Percentiles rank a stretch among this genome's conserved stretches.
Evolutionary conservation across 2,888 invertebrate species (phyloP).

Genomic region (Trisateles emortualis): DNA sequence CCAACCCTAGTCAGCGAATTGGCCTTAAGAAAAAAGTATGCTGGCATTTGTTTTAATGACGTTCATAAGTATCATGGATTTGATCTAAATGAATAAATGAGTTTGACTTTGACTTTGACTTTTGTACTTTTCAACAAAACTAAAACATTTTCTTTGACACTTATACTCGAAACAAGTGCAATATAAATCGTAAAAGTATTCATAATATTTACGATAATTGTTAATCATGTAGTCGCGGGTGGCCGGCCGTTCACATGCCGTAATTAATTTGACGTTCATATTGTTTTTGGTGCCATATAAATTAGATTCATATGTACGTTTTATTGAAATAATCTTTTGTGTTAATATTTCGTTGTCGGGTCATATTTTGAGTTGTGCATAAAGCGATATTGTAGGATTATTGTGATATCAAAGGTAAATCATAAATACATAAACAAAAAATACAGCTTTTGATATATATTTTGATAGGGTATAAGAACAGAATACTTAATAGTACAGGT

Average conservation of each 20-base stretch:
- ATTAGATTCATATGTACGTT: slow-evolving; percentile 52
- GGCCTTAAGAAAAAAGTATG: too few species aligned
- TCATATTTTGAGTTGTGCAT: slow-evolving; percentile 9
- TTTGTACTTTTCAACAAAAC: too few species aligned
- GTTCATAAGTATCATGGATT: too few species aligned
- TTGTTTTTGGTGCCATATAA: slow-evolving; percentile 48
- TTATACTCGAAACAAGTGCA: slow-evolving; percentile 24
- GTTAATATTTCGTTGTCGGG: slow-evolving; percentile 29
- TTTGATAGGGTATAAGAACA: too few species aligned
- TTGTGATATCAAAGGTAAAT: background rate
- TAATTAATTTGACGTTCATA: slow-evolving; percentile 66
- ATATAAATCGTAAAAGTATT: slow-evolving; percentile 37
- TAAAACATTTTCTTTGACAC: slow-evolving; percentile 20
- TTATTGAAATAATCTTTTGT: slow-evolving; percentile 45
- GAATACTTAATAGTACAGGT: too few species aligned
- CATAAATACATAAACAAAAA: too few species aligned
- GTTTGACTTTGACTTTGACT: too few species aligned
- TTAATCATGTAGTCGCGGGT: slow-evolving; percentile 60
- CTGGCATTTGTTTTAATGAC: too few species aligned
- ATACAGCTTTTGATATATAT: too few species aligned
- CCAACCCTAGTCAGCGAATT: too few species aligned
- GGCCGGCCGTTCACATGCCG: slow-evolving; percentile 54
- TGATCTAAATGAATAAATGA: too few species aligned
- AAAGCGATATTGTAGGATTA: slow-evolving; percentile 5
- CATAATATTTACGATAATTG: slow-evolving; percentile 52